A percentile compares a stretch with the other conserved stretches of the same genome.
phyloP scores from a whole-genome alignment of 2,888 invertebrate species.

The Abscondita cerata region DNA sequence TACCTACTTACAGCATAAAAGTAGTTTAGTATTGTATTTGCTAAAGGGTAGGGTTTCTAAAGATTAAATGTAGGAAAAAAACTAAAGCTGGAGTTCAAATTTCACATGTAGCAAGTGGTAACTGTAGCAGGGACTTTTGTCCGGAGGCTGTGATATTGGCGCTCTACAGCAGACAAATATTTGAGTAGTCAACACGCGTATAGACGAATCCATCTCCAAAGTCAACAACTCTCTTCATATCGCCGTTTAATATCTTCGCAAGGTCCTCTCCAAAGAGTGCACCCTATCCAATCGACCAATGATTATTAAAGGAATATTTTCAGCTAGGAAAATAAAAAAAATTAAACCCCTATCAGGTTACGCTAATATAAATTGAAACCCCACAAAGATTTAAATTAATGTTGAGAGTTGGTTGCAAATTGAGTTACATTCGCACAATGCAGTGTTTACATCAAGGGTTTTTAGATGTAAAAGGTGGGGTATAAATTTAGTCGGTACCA shows the following conservation, averaged over 20 bases:
- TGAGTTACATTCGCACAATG: slow-evolving; percentile 55
- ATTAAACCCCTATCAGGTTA: slow-evolving; percentile 26
- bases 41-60: too few relatives aligned
- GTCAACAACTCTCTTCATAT: slow-evolving; percentile 58
- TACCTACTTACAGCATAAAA: too few relatives aligned
- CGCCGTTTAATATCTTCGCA: slow-evolving; percentile 51
- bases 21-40: too few relatives aligned
- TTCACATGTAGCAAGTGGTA: slow-evolving; percentile 31
- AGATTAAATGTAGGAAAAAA: too few relatives aligned
- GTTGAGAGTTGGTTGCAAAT: slow-evolving; percentile 52
- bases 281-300: slow-evolving; percentile 10
- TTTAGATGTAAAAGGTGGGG: slow-evolving; percentile 40
- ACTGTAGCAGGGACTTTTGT: slow-evolving; percentile 43
- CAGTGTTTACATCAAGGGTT: slow-evolving; percentile 54
- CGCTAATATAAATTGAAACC: slow-evolving; percentile 54
- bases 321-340: neutral
- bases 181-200: slow-evolving; percentile 58
- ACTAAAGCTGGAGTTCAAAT: slow-evolving; percentile 14
- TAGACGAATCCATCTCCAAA: slow-evolving; percentile 55
- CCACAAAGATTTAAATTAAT: slow-evolving; percentile 52
- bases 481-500: slow-evolving; percentile 31
- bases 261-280: slow-evolving; percentile 21
- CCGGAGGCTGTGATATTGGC: slow-evolving; percentile 53
- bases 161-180: slow-evolving; percentile 55
- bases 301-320: slow-evolving; percentile 19